Percentiles rank a stretch among this genome's conserved stretches.
Evolutionary conservation across 1,140 invertebrate species (phyloP).

Genomic region (Zaprionus tsacasi): DNA sequence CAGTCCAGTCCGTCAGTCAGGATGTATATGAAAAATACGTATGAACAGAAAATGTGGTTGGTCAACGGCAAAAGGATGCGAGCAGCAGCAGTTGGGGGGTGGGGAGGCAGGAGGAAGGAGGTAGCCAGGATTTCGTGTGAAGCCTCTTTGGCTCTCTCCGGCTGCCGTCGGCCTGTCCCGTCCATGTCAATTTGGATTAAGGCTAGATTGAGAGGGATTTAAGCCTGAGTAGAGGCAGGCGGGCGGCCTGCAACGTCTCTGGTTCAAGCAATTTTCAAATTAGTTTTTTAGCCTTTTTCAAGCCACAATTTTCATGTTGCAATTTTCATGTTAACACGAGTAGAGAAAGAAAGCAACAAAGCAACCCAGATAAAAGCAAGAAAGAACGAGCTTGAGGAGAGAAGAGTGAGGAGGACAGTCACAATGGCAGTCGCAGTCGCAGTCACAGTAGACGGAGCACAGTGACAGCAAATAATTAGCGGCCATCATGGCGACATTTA

Average conservation of each 20-base stretch:
- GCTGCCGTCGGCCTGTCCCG: conserved; percentile 37
- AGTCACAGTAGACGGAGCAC: conserved; percentile 53
- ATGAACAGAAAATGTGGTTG: conserved; percentile 75
- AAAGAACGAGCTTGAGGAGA: conserved; percentile 20
- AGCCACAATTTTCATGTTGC: conserved; percentile 27
- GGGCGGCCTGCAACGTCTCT: conserved; percentile 3
- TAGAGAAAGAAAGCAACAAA: conserved; percentile 6
- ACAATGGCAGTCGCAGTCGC: conserved; percentile 33
- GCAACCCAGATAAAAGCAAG: conserved; percentile 13
- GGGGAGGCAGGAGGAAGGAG: conserved; percentile 2
- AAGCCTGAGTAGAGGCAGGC: conserved; percentile 11
- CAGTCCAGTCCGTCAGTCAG: conserved; percentile 56
- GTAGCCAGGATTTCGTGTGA: conserved; percentile 49
- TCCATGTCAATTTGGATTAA: conserved; percentile 74
- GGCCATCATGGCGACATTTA: conserved; percentile 62
- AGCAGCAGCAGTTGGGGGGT: neutral
- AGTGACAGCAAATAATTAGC: conserved; percentile 72
- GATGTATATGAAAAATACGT: conserved; percentile 75
- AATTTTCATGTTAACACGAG: conserved; percentile 58
- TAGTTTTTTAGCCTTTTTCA: conserved; percentile 68
- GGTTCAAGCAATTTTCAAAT: conserved; percentile 70
- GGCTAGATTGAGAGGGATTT: conserved; percentile 75
- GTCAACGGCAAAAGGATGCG: conserved; percentile 55
- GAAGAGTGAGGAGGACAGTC: conserved; percentile 6
- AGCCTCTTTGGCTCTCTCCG: conserved; percentile 44